A percentile compares a stretch with the other conserved stretches of the same genome.
Evolutionary conservation across 2,888 invertebrate species (phyloP).

Genomic region (Eupelmus urozonus): DNA sequence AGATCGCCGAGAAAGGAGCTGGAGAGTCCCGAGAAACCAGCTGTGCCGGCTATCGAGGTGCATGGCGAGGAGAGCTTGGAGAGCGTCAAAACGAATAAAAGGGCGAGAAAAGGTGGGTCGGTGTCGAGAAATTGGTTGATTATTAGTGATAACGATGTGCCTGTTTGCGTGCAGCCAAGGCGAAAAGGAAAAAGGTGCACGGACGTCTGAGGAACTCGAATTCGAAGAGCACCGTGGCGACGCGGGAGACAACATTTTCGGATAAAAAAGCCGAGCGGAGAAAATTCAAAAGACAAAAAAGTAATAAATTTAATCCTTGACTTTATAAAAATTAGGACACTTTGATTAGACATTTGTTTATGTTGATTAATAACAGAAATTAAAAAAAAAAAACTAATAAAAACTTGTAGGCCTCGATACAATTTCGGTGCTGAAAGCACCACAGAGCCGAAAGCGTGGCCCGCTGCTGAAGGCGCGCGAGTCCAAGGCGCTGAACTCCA

Average conservation of each 20-base stretch:
- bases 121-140: conserved; percentile 13
- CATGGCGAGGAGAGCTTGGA: not conserved
- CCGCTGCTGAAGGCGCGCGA: conserved; percentile 30
- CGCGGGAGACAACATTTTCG: conserved; percentile 62
- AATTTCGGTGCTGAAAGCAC: conserved; percentile 1
- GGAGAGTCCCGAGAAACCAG: not conserved
- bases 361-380: not conserved
- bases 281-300: conserved; percentile 52
- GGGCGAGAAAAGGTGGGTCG: not conserved
- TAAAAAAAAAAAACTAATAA: conserved; percentile 3
- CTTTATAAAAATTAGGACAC: not conserved
- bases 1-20: not conserved
- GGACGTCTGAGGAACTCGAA: conserved; percentile 65
- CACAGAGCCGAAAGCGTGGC: conserved; percentile 29
- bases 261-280: conserved; percentile 40
- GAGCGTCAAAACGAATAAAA: conserved; percentile 40
- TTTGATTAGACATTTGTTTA: not conserved
- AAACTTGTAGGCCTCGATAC: conserved; percentile 45
- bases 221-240: conserved; percentile 70
- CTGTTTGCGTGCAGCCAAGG: not conserved
- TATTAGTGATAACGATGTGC: conserved; percentile 7
- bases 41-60: conserved; percentile 21
- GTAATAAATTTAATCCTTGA: conserved; percentile 24
- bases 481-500: conserved; percentile 54
- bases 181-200: conserved; percentile 66